phyloP scores from a whole-genome alignment of 1,140 invertebrate species.

The Triops cancriformis region DNA sequence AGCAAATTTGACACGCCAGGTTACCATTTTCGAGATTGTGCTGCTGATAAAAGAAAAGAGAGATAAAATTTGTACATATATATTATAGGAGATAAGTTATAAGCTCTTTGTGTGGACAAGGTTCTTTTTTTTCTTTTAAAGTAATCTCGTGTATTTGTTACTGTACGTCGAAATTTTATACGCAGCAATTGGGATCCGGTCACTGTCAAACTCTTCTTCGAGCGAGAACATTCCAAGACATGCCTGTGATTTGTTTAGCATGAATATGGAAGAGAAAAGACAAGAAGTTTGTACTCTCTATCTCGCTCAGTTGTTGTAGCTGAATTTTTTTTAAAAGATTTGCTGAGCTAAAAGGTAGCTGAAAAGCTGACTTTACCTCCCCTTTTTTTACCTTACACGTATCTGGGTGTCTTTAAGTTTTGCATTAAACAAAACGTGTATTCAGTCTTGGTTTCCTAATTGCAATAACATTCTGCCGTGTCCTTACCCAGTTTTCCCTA shows the following conservation, averaged over 20 bases:
- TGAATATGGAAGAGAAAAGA: background rate
- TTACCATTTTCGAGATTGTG: background rate
- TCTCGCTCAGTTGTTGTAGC: background rate
- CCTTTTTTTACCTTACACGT: background rate
- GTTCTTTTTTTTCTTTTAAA: background rate
- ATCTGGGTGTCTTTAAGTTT: background rate
- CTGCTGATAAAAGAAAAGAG: background rate
- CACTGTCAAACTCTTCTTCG: background rate
- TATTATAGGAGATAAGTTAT: background rate
- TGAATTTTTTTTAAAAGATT: background rate
- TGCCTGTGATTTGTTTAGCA: conserved; percentile 9
- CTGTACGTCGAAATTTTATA: background rate
- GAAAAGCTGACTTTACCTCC: background rate
- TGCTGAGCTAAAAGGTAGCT: background rate
- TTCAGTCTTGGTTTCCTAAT: background rate
- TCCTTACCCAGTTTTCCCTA: background rate
- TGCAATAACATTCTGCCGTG: background rate
- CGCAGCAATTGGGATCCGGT: background rate
- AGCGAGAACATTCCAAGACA: conserved; percentile 7
- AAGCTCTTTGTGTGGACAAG: background rate
- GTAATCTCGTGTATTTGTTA: conserved; percentile 7
- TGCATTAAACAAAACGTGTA: background rate
- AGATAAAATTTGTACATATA: conserved; percentile 9
- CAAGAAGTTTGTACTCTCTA: background rate
- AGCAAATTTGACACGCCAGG: background rate